phyloP scores from a whole-genome alignment of 2,113 vertebrate genomes.

The Psettodes erumei region DNA sequence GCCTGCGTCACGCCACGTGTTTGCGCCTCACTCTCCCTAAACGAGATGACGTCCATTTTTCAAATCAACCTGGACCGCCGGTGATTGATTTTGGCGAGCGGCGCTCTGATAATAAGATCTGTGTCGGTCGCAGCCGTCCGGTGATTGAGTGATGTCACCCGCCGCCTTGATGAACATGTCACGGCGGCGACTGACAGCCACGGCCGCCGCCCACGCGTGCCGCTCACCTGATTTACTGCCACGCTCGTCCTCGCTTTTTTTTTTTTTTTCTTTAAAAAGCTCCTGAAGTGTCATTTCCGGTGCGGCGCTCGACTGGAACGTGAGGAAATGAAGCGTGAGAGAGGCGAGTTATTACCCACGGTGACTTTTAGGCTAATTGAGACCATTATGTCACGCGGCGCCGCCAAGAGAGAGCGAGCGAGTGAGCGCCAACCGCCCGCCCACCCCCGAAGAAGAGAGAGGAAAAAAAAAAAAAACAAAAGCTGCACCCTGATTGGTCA shows the following conservation, averaged over 20 bases:
- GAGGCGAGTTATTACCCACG: conserved; percentile 78
- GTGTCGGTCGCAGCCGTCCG: conserved; percentile 53
- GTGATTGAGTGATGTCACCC: conserved; percentile 70
- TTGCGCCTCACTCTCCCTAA: no score
- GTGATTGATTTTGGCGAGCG: conserved; percentile 50
- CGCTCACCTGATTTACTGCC: conserved; percentile 75
- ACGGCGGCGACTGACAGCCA: conserved; percentile 43
- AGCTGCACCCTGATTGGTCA: conserved; percentile 66
- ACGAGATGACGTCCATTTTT: conserved; percentile 48
- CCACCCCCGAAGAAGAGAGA: no score
- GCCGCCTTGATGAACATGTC: conserved; percentile 77
- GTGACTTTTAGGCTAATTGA: conserved; percentile 79
- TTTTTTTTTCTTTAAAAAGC: no score
- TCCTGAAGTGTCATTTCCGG: conserved; percentile 81
- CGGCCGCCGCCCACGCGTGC: conserved; percentile 33
- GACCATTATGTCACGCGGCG: conserved; percentile 65
- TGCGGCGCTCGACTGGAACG: conserved; percentile 72
- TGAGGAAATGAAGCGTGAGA: conserved; percentile 78
- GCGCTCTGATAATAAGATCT: conserved; percentile 45
- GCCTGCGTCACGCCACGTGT: no score
- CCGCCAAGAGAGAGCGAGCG: conserved; percentile 39
- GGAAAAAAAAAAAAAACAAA: no score
- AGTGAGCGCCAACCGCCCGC: conserved; percentile 29
- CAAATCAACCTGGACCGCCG: conserved; percentile 42
- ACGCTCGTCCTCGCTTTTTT: conserved; percentile 76